Conservation (phyloP, 1,140 invertebrate genomes). For the Diorhabda elongata region DNA sequence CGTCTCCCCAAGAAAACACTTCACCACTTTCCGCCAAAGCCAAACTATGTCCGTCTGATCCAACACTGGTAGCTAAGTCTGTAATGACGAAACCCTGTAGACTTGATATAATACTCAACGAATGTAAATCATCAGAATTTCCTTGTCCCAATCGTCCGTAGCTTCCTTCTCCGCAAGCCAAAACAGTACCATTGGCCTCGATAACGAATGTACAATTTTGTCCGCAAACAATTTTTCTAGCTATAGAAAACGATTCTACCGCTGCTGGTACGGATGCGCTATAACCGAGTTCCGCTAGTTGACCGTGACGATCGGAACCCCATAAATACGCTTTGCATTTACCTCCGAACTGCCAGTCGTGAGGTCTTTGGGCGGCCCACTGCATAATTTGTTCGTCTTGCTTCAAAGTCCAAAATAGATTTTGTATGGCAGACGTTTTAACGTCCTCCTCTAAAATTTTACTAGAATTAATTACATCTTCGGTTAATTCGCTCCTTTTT, state of each 20-base stretch:
- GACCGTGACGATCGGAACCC: constrained; percentile 63
- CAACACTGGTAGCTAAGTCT: constrained; percentile 71
- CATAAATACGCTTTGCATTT: constrained; percentile 53
- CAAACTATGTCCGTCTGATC: constrained; percentile 92
- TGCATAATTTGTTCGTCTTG: constrained; percentile 62
- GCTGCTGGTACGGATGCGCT: constrained; percentile 45
- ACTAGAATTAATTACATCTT: constrained; percentile 44
- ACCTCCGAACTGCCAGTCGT: constrained; percentile 63
- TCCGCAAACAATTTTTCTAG: constrained; percentile 61
- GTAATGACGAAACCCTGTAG: constrained; percentile 66
- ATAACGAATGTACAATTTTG: constrained; percentile 67
- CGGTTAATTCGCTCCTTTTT: constrained; percentile 50
- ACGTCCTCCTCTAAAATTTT: constrained; percentile 39
- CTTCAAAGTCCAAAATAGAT: constrained; percentile 54
- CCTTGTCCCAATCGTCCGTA: constrained; percentile 91
- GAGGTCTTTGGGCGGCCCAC: constrained; percentile 59
- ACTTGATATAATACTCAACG: constrained; percentile 59
- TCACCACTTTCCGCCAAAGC: constrained; percentile 84
- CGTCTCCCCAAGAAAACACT: constrained; percentile 86
- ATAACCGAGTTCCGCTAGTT: constrained; percentile 58
- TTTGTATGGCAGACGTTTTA: constrained; percentile 46
- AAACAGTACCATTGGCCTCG: constrained; percentile 61
- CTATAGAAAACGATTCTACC: constrained; percentile 51
- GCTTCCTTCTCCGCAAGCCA: constrained; percentile 93
- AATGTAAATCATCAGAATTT: constrained; percentile 81